These are phyloP conservation scores for Hyperopisus bebe DNA, from an alignment of 2,113 vertebrate species.

Conservation along the genomic window DNA sequence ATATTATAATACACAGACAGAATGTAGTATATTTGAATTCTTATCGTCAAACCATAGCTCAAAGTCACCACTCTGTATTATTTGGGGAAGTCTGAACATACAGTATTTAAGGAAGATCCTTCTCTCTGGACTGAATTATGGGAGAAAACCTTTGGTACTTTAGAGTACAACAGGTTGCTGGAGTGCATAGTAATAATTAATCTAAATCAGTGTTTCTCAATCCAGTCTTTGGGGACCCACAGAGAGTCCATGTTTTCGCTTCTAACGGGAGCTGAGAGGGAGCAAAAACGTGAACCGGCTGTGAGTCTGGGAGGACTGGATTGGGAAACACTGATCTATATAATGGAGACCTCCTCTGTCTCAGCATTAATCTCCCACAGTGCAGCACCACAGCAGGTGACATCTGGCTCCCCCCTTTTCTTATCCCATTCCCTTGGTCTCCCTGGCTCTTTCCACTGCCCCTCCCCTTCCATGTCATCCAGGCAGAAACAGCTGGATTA, in stretches of 20 bases:
- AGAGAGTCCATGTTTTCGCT: background rate
- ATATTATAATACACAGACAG: background rate
- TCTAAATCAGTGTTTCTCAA: background rate
- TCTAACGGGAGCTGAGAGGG: background rate
- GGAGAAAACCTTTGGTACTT: background rate
- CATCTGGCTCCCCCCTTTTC: background rate
- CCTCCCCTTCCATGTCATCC: background rate
- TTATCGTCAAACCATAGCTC: background rate
- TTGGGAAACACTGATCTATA: background rate
- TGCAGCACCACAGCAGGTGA: background rate
- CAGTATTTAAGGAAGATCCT: background rate
- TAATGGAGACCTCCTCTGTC: background rate
- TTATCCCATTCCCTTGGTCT: background rate
- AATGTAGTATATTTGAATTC: background rate
- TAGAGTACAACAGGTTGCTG: background rate
- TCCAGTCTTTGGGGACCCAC: background rate
- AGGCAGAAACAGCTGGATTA: background rate
- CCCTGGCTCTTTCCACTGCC: background rate
- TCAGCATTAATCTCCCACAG: background rate
- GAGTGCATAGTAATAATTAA: background rate
- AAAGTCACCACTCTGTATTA: background rate
- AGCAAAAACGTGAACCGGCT: background rate
- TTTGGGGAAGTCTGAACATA: background rate
- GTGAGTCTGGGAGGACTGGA: no score
- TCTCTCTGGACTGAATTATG: background rate